Evolutionary conservation across 1,140 invertebrate genomes (phyloP), one percentile per base, ranked within the genome.

Genomic region (Araneus ventricosus): DNA sequence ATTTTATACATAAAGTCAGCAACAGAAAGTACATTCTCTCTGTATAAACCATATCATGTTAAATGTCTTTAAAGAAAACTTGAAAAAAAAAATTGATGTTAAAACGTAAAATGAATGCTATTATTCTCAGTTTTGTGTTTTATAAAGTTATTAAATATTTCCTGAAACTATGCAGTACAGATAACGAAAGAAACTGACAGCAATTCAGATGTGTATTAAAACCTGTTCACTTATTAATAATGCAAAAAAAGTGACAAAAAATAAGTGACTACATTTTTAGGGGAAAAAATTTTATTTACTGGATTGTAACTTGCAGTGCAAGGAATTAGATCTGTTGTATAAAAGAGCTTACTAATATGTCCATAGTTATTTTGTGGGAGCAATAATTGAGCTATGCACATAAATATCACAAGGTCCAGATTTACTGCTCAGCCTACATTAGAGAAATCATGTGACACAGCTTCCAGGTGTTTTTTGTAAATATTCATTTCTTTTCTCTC

Each of bases 361-460:
- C 45, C 67, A 93, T 87, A 79, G 88, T 88, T 87, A 88, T 63
- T 87, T 93, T 88, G 67, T 79, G 91, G 91, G 84, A 93, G 84
- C 91, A 93, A 93, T 93, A 87, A 79, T 79, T 87, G 85, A 93
- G 82, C 91, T 93, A 93, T 93, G 91, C 91, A 87, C 41, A 79
- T 59, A 93, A 70, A 27, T 59, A 63, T 67, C 17, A 45, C 37
- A 82, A 92, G 57, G 59, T 86, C 59, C 91, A 75, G 91, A 93
- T 93, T 87, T 87, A 93, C 91, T 84, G 91, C 91, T 93, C 91
- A 93, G 91, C 91, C 91, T 93, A 17, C 39, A 86, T 86, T 67
- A 57, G 63, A 88, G 24, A 45, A 93, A 93, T 87, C 67, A 59
- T 79, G 70, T 87, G 63, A 34, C 84, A 86, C 70, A 86, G 90